phyloP scores from a whole-genome alignment of 2,113 vertebrate species.

The Gadus macrocephalus region DNA sequence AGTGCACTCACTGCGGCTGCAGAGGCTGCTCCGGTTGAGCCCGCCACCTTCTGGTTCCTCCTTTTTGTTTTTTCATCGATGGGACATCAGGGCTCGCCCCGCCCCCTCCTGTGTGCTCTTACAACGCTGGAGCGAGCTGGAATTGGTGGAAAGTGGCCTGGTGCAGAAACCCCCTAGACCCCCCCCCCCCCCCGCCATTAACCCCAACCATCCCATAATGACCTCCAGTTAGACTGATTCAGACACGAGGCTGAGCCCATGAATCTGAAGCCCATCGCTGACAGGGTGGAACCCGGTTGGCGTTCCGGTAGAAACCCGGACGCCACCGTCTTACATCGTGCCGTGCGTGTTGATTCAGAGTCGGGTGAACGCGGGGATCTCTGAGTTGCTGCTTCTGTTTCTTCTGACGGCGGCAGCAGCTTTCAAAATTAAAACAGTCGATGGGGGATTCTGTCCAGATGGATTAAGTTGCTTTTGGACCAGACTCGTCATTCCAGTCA shows the following conservation, averaged over 20 bases:
- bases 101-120: constrained; percentile 34
- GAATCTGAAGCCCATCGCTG: not conserved
- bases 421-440: not conserved
- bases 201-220: not conserved
- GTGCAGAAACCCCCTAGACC: constrained; percentile 1
- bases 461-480: constrained; percentile 21
- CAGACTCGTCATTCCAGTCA: constrained; percentile 49
- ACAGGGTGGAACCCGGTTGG: not conserved
- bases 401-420: not conserved
- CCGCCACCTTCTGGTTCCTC: not conserved
- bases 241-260: too few relatives aligned
- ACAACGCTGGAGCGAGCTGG: constrained; percentile 16
- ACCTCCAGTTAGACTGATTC: too few relatives aligned
- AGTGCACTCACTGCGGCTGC: constrained; percentile 97
- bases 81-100: constrained; percentile 29
- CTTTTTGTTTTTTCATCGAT: constrained; percentile 2
- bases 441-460: not conserved
- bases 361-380: too few relatives aligned
- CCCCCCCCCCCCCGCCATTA: not conserved
- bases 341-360: too few relatives aligned
- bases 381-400: not conserved
- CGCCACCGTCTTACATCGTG: too few relatives aligned
- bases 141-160: constrained; percentile 13
- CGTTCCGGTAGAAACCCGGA: not conserved
- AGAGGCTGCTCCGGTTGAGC: constrained; percentile 92